Conservation (phyloP, 2,113 vertebrate species). For the Mellivora capensis region DNA sequence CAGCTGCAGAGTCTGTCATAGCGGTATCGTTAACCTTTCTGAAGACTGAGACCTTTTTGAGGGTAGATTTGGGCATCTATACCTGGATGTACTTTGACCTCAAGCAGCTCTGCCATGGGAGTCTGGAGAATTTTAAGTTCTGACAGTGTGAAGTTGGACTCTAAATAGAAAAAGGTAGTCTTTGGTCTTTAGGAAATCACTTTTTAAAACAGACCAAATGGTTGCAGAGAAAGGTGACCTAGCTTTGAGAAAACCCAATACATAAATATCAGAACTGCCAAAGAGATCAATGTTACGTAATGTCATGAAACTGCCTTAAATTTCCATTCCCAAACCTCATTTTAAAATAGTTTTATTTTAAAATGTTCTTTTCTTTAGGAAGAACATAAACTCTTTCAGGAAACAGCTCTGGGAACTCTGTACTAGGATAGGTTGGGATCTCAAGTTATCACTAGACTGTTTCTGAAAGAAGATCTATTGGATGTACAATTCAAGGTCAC, state of each 20-base stretch:
- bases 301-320: conserved; percentile 62
- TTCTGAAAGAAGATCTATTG: conserved; percentile 60
- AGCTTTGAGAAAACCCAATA: conserved; percentile 73
- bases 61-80: neutral
- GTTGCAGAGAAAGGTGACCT: conserved; percentile 70
- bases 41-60: neutral
- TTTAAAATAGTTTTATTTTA: conserved; percentile 61
- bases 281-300: conserved; percentile 66
- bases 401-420: conserved; percentile 58
- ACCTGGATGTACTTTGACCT: conserved; percentile 27
- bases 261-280: conserved; percentile 70
- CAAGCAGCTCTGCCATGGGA: neutral
- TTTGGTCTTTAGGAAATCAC: conserved; percentile 62
- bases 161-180: conserved; percentile 46
- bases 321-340: conserved; percentile 52
- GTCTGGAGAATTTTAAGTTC: conserved; percentile 58
- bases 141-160: conserved; percentile 20
- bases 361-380: conserved; percentile 60
- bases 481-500: conserved; percentile 59
- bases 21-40: neutral
- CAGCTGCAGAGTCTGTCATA: neutral
- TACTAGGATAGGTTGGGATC: conserved; percentile 15
- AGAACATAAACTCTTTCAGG: conserved; percentile 58
- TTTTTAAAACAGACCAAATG: conserved; percentile 67
- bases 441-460: conserved; percentile 44